A percentile compares a stretch with the other conserved stretches of the same genome.
Conservation (phyloP, 2,113 vertebrate genomes). For the Sebastes schlegelii region DNA sequence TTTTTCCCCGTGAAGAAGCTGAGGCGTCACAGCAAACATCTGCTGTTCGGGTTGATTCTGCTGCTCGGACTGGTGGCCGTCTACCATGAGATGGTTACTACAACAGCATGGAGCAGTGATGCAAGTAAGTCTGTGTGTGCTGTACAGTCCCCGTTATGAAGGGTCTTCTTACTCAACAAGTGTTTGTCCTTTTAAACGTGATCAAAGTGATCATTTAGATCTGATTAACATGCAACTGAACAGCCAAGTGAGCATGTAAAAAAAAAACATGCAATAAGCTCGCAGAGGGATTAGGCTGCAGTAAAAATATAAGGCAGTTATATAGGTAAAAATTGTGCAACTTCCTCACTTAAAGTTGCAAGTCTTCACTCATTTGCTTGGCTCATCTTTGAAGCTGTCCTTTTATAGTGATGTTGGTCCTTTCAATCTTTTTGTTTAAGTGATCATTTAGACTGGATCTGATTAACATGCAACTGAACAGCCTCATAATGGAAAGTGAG, state of each 20-base stretch:
- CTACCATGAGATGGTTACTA: slow-evolving; percentile 74
- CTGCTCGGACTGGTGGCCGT: slow-evolving; percentile 63
- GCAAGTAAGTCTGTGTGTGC: slow-evolving; percentile 59
- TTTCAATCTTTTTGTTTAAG: background rate
- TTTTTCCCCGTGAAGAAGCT: slow-evolving; percentile 80
- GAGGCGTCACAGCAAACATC: slow-evolving; percentile 64
- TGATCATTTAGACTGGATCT: background rate
- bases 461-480: background rate
- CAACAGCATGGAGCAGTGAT: slow-evolving; percentile 44
- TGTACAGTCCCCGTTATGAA: background rate
- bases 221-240: background rate
- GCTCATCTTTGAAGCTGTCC: background rate
- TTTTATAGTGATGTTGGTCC: background rate
- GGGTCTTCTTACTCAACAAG: slow-evolving; percentile 22
- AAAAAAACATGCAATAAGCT: background rate
- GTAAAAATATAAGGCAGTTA: background rate
- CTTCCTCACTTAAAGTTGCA: background rate
- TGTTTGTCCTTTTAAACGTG: background rate
- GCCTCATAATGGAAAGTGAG: background rate
- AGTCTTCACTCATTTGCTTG: background rate
- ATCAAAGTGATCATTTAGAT: background rate
- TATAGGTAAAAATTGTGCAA: background rate
- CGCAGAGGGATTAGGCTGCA: background rate
- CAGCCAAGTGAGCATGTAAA: background rate
- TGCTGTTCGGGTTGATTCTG: slow-evolving; percentile 70